Percentiles rank a stretch among this genome's conserved stretches.
phyloP scores from a whole-genome alignment of 2,113 vertebrate genomes.

The Petromus typicus region DNA sequence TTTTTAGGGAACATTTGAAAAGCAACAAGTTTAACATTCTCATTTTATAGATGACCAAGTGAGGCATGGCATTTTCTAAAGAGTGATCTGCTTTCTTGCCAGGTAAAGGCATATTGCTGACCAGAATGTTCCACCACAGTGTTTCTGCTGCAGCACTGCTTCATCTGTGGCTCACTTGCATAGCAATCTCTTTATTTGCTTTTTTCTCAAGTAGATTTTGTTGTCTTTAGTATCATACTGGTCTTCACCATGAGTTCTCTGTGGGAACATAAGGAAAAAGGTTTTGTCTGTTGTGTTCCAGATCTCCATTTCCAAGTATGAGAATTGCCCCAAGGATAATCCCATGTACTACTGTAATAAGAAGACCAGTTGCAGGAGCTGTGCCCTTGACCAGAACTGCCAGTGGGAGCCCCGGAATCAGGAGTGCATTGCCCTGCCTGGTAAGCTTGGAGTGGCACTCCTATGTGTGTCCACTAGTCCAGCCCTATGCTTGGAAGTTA shows the following conservation, averaged over 20 bases:
- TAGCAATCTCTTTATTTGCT: not conserved
- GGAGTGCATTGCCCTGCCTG: slow-evolving; percentile 96
- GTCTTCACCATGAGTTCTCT: not conserved
- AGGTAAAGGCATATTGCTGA: not conserved
- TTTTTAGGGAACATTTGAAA: slow-evolving; percentile 37
- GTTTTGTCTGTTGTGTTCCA: slow-evolving; percentile 80
- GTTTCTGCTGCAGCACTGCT: not conserved
- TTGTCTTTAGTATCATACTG: not conserved
- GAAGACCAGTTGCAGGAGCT: slow-evolving; percentile 99
- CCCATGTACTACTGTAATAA: slow-evolving; percentile 96
- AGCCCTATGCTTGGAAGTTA: not conserved
- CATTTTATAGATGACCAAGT: not conserved
- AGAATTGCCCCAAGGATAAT: slow-evolving; percentile 94
- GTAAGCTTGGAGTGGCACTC: slow-evolving; percentile 79
- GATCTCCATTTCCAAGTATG: slow-evolving; percentile 90
- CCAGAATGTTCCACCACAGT: not conserved
- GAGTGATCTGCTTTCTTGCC: not conserved
- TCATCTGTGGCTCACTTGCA: not conserved
- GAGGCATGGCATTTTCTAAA: not conserved
- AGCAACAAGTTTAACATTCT: not conserved
- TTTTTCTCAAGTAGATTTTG: slow-evolving; percentile 38
- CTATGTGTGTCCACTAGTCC: not conserved
- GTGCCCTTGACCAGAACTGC: slow-evolving; percentile 97
- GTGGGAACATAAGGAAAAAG: slow-evolving; percentile 17
- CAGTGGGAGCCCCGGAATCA: slow-evolving; percentile 98